These are phyloP conservation scores for Hoplias malabaricus DNA, from an alignment of 2,113 vertebrate species.

Conservation along the genomic window DNA sequence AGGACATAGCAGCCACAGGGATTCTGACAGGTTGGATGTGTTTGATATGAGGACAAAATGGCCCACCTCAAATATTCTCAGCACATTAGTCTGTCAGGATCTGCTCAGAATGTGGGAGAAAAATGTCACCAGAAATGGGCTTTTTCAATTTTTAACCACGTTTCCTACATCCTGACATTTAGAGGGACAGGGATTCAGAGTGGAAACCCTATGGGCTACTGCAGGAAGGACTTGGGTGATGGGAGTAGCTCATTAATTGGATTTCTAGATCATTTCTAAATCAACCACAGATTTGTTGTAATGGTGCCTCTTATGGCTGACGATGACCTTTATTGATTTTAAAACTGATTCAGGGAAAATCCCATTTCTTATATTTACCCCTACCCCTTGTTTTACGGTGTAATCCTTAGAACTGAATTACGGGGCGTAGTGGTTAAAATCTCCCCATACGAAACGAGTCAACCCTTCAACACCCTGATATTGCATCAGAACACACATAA, in stretches of 20 bases:
- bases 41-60: not conserved
- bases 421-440: too few species aligned
- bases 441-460: too few species aligned
- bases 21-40: not conserved
- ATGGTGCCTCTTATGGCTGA: not conserved
- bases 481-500: too few species aligned
- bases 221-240: not conserved
- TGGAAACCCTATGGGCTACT: conserved; percentile 15
- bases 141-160: conserved; percentile 52
- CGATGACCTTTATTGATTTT: too few species aligned
- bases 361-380: too few species aligned
- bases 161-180: conserved; percentile 54
- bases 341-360: too few species aligned
- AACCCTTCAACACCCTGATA: too few species aligned
- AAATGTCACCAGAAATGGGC: conserved; percentile 61
- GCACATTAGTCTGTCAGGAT: not conserved
- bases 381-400: too few species aligned
- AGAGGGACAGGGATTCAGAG: conserved; percentile 39
- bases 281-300: not conserved
- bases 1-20: not conserved
- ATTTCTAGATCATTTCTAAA: not conserved
- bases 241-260: conserved; percentile 36
- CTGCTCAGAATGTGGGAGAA: conserved; percentile 36
- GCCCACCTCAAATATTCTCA: not conserved
- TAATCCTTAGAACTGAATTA: too few species aligned